A percentile compares a stretch with the other conserved stretches of the same genome.
These are phyloP conservation scores for Bufo gargarizans DNA, from an alignment of 2,113 vertebrate genomes.

Conservation along the genomic window DNA sequence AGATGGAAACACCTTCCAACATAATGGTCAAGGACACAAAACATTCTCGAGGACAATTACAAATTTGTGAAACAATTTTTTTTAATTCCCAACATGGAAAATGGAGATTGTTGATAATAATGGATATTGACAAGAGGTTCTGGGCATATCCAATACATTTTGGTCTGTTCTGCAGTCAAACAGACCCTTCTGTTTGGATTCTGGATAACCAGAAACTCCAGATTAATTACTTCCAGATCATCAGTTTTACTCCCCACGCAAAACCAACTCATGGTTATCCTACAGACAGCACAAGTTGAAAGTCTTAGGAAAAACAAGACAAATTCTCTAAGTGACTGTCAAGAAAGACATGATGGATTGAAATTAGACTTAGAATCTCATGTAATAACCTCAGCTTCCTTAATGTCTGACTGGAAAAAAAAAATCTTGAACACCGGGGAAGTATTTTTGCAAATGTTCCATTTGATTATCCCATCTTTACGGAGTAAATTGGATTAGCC, in stretches of 20 bases:
- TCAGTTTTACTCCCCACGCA: neutral
- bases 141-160: neutral
- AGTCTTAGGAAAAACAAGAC: neutral
- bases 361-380: neutral
- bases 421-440: neutral
- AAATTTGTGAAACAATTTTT: too few species aligned
- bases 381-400: neutral
- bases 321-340: neutral
- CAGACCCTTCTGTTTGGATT: neutral
- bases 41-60: too few species aligned
- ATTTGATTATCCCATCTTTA: slow-evolving; percentile 11
- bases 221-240: neutral
- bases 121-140: neutral
- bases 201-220: neutral
- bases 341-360: neutral
- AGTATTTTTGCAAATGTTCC: slow-evolving; percentile 15
- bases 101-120: neutral
- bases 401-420: neutral
- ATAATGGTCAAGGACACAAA: too few species aligned
- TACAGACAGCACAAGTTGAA: neutral
- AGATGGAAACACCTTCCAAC: too few species aligned
- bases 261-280: neutral
- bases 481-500: slow-evolving; percentile 38
- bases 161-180: neutral
- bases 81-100: neutral